These are phyloP conservation scores for Loris lydekkerianus DNA, from an alignment of 2,797 vertebrate genomes.

Conservation along the genomic window DNA sequence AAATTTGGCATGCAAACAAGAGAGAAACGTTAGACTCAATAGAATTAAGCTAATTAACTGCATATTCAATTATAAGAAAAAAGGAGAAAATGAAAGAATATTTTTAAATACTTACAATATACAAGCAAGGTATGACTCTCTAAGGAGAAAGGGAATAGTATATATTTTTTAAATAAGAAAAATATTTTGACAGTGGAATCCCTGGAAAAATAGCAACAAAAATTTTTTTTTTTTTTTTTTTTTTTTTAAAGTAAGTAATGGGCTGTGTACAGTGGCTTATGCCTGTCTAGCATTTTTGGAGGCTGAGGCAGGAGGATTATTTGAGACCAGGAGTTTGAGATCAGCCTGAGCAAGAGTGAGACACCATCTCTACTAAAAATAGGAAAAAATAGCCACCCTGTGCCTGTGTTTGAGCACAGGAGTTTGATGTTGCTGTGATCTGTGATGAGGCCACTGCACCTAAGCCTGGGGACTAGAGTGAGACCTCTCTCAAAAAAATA, in stretches of 20 bases:
- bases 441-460: too few relatives aligned
- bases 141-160: neutral
- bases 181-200: neutral
- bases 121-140: neutral
- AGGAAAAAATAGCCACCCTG: too few relatives aligned
- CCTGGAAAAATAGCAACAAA: neutral
- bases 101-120: neutral
- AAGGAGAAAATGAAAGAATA: constrained; percentile 32
- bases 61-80: constrained; percentile 41
- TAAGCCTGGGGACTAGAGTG: too few relatives aligned
- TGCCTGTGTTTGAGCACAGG: too few relatives aligned
- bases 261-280: fast-evolving
- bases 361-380: neutral
- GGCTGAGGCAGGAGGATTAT: neutral
- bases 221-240: neutral
- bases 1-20: constrained; percentile 31
- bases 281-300: neutral
- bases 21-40: constrained; percentile 21
- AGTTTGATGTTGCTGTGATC: too few relatives aligned
- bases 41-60: constrained; percentile 2
- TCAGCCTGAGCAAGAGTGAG: neutral
- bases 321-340: neutral
- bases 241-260: neutral
- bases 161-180: neutral
- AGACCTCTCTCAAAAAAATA: too few relatives aligned